A percentile compares a stretch with the other conserved stretches of the same genome.
These are phyloP conservation scores for Cavia aperea DNA, from an alignment of 2,113 vertebrate genomes.

Conservation along the genomic window DNA sequence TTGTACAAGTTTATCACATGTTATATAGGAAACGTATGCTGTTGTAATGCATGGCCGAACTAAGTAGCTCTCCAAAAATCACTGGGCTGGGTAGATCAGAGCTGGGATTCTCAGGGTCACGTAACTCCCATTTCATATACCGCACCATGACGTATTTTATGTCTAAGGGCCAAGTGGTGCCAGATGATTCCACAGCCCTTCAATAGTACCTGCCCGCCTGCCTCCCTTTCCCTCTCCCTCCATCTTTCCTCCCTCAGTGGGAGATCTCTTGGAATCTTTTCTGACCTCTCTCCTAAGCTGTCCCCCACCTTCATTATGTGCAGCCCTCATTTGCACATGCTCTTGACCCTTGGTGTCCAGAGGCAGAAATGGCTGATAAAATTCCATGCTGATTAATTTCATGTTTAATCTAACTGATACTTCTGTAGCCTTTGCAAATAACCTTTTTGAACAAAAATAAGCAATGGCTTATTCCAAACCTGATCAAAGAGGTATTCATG, in stretches of 20 bases:
- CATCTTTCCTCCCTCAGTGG: neutral
- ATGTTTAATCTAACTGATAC: slow-evolving; percentile 79
- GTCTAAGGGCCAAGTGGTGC: neutral
- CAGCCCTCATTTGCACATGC: slow-evolving; percentile 62
- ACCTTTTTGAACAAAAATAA: slow-evolving; percentile 80
- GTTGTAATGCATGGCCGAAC: neutral
- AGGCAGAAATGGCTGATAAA: slow-evolving; percentile 74
- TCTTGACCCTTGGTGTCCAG: slow-evolving; percentile 62
- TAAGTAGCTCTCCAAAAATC: slow-evolving; percentile 19
- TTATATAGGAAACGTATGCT: neutral
- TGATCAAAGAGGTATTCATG: slow-evolving; percentile 78
- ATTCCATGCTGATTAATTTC: slow-evolving; percentile 79
- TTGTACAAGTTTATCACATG: neutral
- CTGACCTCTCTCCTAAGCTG: slow-evolving; percentile 50
- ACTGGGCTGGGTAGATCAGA: neutral
- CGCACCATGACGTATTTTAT: neutral
- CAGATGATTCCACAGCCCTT: neutral
- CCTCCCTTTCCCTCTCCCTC: neutral
- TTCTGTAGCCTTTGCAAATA: slow-evolving; percentile 79
- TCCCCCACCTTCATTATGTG: slow-evolving; percentile 52
- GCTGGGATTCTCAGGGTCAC: neutral
- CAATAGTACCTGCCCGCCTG: neutral
- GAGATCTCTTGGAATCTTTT: slow-evolving; percentile 34
- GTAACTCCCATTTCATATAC: neutral
- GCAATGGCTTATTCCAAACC: slow-evolving; percentile 79